phyloP scores from a whole-genome alignment of 2,113 vertebrate species.

The Vombatus ursinus region DNA sequence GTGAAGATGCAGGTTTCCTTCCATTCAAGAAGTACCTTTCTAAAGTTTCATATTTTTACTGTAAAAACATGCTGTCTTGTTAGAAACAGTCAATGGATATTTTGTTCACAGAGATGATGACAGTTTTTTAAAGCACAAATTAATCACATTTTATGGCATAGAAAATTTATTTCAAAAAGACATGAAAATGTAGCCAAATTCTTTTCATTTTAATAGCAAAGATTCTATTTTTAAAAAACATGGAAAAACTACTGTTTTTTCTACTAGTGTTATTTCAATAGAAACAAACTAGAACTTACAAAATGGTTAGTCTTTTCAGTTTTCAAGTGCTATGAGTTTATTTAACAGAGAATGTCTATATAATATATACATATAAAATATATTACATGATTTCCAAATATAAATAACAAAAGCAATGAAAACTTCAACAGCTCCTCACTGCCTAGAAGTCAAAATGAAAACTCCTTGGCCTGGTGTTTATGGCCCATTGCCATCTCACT shows the following conservation, averaged over 20 bases:
- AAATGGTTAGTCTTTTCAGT: constrained; percentile 33
- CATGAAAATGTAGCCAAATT: constrained; percentile 37
- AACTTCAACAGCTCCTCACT: neutral
- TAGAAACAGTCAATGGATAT: constrained; percentile 38
- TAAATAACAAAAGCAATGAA: neutral
- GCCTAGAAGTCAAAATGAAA: neutral
- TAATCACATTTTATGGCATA: constrained; percentile 55
- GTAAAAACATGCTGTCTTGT: constrained; percentile 25
- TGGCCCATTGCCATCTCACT: neutral
- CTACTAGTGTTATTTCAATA: constrained; percentile 46
- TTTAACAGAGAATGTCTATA: constrained; percentile 31
- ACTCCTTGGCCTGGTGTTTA: neutral
- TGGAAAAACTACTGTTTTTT: constrained; percentile 46
- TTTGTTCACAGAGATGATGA: constrained; percentile 46
- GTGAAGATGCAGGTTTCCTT: constrained; percentile 36
- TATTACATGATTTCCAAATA: neutral
- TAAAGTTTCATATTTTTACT: constrained; percentile 33
- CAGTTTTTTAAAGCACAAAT: constrained; percentile 26
- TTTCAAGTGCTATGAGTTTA: constrained; percentile 37
- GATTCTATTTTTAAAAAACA: constrained; percentile 15
- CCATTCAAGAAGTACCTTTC: constrained; percentile 22
- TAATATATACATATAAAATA: neutral
- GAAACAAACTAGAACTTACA: neutral
- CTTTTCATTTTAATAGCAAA: constrained; percentile 44
- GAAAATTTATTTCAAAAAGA: constrained; percentile 69